Base-by-base conservation (phyloP, 1,140 invertebrate species). In the Heliconius eleuchia region DNA sequence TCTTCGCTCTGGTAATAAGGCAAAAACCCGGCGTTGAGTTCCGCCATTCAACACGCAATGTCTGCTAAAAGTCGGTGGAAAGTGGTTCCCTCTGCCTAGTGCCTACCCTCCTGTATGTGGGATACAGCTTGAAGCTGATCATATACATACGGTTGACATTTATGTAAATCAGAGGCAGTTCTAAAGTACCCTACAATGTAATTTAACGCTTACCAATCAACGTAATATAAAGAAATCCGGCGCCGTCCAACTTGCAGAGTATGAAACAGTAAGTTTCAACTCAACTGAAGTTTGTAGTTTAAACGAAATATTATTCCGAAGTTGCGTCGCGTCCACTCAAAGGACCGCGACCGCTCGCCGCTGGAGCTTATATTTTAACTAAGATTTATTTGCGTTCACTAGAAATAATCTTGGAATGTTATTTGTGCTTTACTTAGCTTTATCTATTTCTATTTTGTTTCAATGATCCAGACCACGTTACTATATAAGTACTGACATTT, bases 271-370 rank as follows among this genome's bases (percentile, higher is more conserved):
- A 30, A 66, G 60, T 66, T 66, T 30, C 9, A 66, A 66, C 60
- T 66, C 60, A 4, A 16, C 60, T 66, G 13, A 66, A 66, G 60
- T 66, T 66, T 66, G 27, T 66, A 66, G 23, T 66, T 66, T 27
- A 30, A 66, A 66, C 60, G 60, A 66, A 66, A 66, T 66, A 66
- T 66, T 27, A 66, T 66, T 66, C 60, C 60, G 27, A 66, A 66
- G 60, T 66, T 66, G 9, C 27, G 60, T 30, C 60, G 60, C 30
- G 60, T 66, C 60, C 60, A 66, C 60, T 30, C 60, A 66, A 66
- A 66, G 60, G 55, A 57, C 60, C 3, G 60, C 60, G 60, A 30
- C 60, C 60, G 3, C 27, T 30, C 60, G 23, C 23, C 60, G 60
- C 9, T 27, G 8, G 30, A 9, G 16, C 30, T 66, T 66, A 66